Percentiles rank a stretch among this genome's conserved stretches.
phyloP scores from a whole-genome alignment of 2,113 vertebrate genomes.

The Pygoscelis adeliae region DNA sequence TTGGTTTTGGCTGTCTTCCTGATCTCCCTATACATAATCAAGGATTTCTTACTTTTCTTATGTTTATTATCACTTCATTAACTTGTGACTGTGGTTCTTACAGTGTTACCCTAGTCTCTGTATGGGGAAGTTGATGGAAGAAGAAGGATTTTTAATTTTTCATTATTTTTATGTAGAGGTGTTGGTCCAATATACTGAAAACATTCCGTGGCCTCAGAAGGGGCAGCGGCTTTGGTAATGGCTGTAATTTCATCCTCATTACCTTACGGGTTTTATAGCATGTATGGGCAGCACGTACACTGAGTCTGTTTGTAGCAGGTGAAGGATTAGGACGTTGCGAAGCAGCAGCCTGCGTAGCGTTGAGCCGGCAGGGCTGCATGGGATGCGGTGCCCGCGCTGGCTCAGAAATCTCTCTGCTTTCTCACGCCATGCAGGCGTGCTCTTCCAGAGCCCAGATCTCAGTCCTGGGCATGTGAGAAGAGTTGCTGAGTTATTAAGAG shows the following conservation, averaged over 20 bases:
- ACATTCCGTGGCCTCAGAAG: neutral
- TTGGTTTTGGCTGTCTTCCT: neutral
- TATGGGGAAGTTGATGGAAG: neutral
- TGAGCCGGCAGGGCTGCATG: neutral
- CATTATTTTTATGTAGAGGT: neutral
- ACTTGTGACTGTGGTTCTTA: neutral
- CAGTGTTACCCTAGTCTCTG: neutral
- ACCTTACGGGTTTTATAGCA: neutral
- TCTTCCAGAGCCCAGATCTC: neutral
- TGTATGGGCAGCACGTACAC: neutral
- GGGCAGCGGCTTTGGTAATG: neutral
- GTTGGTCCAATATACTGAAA: neutral
- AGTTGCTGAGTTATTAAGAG: neutral
- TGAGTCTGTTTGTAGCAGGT: neutral
- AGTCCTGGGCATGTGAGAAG: neutral
- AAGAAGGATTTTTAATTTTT: neutral
- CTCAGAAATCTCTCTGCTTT: neutral
- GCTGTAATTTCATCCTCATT: neutral
- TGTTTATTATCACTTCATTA: neutral
- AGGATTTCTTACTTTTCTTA: neutral
- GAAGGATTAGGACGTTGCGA: neutral
- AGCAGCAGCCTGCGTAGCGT: neutral
- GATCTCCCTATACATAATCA: neutral
- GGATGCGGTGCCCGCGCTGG: neutral
- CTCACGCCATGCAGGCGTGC: rapidly evolving